Conservation (phyloP, 2,113 vertebrate species). For the Zapus hudsonius region DNA sequence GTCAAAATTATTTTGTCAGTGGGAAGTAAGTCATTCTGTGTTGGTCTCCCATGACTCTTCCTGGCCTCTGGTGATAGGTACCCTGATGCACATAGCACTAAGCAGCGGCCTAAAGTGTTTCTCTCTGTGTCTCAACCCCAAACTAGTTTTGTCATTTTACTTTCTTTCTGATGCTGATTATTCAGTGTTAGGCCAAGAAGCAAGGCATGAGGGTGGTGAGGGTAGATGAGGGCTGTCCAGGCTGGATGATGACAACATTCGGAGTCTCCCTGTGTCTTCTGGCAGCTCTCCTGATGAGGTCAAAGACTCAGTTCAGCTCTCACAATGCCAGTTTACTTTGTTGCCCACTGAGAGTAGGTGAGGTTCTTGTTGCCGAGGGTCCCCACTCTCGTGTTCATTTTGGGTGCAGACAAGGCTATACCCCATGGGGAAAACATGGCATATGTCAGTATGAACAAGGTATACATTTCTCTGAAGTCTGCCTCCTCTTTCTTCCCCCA, state of each 20-base stretch:
- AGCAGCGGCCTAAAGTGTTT: not conserved
- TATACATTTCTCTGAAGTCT: not conserved
- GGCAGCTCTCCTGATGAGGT: not conserved
- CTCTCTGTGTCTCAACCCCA: not conserved
- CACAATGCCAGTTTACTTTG: not conserved
- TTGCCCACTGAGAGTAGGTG: not conserved
- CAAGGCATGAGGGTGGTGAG: not conserved
- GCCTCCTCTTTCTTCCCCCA: not conserved
- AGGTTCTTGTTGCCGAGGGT: too few relatives aligned
- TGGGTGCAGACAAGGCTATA: not conserved
- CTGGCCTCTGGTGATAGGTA: not conserved
- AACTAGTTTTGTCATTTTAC: not conserved
- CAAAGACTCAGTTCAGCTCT: not conserved
- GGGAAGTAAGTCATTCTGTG: not conserved
- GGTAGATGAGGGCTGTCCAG: not conserved
- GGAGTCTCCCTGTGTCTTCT: not conserved
- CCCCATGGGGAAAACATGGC: not conserved
- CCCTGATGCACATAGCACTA: not conserved
- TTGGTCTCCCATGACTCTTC: not conserved
- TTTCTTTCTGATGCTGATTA: not conserved
- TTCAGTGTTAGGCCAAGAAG: not conserved
- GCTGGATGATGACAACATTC: too few relatives aligned
- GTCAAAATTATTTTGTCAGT: not conserved
- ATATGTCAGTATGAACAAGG: not conserved
- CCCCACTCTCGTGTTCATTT: not conserved